These are phyloP conservation scores for Drosophila burlai DNA, from an alignment of 1,140 invertebrate species.

Conservation along the genomic window DNA sequence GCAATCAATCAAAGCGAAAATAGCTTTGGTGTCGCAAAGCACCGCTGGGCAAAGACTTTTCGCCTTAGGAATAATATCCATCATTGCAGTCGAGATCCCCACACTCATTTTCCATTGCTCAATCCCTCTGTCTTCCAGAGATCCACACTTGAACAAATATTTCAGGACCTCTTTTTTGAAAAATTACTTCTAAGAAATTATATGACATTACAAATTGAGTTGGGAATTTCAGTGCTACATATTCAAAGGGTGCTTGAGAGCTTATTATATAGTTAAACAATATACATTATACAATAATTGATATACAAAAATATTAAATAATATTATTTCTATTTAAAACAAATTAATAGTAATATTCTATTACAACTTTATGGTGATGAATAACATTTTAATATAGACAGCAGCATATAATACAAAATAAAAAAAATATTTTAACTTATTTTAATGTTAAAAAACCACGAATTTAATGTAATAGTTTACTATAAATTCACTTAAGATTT, in stretches of 20 bases:
- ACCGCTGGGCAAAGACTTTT: constrained; percentile 82
- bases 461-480: background rate
- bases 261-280: too few relatives aligned
- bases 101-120: constrained; percentile 4
- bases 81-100: constrained; percentile 67
- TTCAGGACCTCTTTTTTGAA: background rate
- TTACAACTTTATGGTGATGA: too few relatives aligned
- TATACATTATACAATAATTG: too few relatives aligned
- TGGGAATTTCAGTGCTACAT: too few relatives aligned
- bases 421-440: background rate
- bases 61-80: constrained; percentile 82
- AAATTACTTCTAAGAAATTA: too few relatives aligned
- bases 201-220: too few relatives aligned
- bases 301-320: too few relatives aligned
- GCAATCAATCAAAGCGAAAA: constrained; percentile 79
- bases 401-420: background rate
- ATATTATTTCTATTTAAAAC: too few relatives aligned
- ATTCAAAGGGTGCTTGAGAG: too few relatives aligned
- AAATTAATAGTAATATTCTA: too few relatives aligned
- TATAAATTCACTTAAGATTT: background rate
- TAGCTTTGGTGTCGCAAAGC: constrained; percentile 82
- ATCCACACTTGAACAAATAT: background rate
- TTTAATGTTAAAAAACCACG: background rate
- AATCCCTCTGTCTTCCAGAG: background rate
- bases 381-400: background rate